Evolutionary conservation across 2,888 invertebrate genomes (phyloP).

Genomic region (Anorthoa munda): DNA sequence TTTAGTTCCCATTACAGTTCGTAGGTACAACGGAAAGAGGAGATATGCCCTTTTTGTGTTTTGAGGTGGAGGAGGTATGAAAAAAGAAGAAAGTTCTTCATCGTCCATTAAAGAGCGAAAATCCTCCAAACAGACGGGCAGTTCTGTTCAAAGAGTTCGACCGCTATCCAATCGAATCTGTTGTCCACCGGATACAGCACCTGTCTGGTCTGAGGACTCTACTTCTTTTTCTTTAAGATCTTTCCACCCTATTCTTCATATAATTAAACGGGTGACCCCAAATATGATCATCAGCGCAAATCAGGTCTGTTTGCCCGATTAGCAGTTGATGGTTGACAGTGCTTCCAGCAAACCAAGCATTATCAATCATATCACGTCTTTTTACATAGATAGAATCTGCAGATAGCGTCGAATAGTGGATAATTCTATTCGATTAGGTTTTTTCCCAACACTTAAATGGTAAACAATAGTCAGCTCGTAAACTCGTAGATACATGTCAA

Average conservation of each 20-base stretch:
- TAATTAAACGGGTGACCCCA: neutral
- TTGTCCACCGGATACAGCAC: too few species aligned
- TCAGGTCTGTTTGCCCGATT: neutral
- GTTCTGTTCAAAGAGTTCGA: too few species aligned
- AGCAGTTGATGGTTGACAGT: neutral
- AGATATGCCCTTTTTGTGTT: too few species aligned
- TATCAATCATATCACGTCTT: constrained; percentile 13
- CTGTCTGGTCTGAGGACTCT: neutral
- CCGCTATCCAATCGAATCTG: too few species aligned
- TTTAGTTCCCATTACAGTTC: too few species aligned
- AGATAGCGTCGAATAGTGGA: constrained; percentile 25
- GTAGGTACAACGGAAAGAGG: neutral
- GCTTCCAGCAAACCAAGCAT: neutral
- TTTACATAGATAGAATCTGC: constrained; percentile 28
- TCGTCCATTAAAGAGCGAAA: too few species aligned
- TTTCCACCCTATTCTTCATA: neutral
- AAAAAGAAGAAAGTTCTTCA: too few species aligned
- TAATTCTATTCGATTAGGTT: constrained; percentile 29
- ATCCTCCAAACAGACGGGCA: too few species aligned
- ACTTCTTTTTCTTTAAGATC: neutral
- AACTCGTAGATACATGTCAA: constrained; percentile 12
- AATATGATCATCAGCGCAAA: neutral
- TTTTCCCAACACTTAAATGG: constrained; percentile 28
- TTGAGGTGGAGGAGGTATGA: too few species aligned
- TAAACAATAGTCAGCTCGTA: constrained; percentile 23